A percentile compares a stretch with the other conserved stretches of the same genome.
Evolutionary conservation across 35 echinoderm and acorn worm species (phyloP).

Genomic region (Apostichopus parvimensis): DNA sequence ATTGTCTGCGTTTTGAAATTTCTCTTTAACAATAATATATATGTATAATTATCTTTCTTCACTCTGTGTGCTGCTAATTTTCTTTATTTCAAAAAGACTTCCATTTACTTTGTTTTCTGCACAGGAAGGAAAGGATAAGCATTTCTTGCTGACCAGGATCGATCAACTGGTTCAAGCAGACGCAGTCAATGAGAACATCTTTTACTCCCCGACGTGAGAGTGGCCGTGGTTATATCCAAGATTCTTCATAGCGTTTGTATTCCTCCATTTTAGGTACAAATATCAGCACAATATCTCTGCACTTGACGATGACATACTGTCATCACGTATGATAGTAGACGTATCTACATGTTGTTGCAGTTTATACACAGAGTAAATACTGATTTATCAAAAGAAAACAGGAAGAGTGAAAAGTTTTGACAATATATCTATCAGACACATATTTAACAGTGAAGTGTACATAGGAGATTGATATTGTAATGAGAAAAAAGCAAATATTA

Average conservation of each 20-base stretch:
- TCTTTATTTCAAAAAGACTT: no score
- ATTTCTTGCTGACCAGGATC: conserved; percentile 82
- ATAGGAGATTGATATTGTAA: no score
- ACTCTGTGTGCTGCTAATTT: no score
- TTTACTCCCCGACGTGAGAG: conserved; percentile 5
- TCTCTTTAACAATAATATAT: no score
- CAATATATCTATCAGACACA: no score
- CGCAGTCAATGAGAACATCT: neutral
- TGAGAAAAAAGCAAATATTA: no score
- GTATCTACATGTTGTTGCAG: conserved; percentile 4
- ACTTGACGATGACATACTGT: neutral
- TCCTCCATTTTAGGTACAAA: neutral
- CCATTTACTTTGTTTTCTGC: neutral
- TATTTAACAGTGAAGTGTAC: no score
- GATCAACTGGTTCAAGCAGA: conserved; percentile 51
- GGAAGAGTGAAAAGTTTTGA: no score
- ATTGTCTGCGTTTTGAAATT: no score
- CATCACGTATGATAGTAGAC: neutral
- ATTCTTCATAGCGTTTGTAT: conserved; percentile 7
- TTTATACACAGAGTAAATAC: neutral
- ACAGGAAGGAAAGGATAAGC: conserved; percentile 62
- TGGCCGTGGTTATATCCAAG: neutral
- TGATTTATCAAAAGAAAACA: no score
- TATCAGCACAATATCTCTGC: conserved; percentile 13
- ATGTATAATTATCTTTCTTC: no score